phyloP scores from a whole-genome alignment of 2,888 invertebrate species.

The Diarsia rubi region DNA sequence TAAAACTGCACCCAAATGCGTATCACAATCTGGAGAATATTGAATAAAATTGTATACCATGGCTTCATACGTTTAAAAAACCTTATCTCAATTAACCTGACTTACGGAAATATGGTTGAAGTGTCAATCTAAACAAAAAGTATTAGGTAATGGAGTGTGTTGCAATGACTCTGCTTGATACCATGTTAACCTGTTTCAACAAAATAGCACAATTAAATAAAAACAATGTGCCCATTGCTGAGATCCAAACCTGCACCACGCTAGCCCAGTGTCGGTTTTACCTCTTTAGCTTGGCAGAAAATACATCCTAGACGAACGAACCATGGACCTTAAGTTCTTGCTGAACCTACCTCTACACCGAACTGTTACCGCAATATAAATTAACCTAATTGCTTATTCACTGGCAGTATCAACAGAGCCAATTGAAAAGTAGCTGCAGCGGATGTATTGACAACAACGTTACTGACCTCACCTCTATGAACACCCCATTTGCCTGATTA shows the following conservation, averaged over 20 bases:
- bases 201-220: neutral
- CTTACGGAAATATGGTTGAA: neutral
- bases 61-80: neutral
- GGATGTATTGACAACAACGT: conserved; percentile 31
- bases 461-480: conserved; percentile 30
- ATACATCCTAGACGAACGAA: neutral
- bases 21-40: neutral
- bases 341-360: neutral
- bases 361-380: conserved; percentile 23
- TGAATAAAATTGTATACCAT: neutral
- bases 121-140: neutral
- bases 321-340: neutral
- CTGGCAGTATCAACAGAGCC: conserved; percentile 23
- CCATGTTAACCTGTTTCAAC: neutral
- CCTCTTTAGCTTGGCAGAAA: neutral
- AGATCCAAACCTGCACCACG: neutral
- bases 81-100: neutral
- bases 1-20: neutral
- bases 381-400: conserved; percentile 41
- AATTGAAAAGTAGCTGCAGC: conserved; percentile 36
- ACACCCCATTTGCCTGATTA: conserved; percentile 54
- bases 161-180: neutral
- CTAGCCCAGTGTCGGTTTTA: neutral
- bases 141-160: neutral
- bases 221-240: neutral